phyloP scores from a whole-genome alignment of 2,888 invertebrate genomes.

The Amblyteles armatorius region DNA sequence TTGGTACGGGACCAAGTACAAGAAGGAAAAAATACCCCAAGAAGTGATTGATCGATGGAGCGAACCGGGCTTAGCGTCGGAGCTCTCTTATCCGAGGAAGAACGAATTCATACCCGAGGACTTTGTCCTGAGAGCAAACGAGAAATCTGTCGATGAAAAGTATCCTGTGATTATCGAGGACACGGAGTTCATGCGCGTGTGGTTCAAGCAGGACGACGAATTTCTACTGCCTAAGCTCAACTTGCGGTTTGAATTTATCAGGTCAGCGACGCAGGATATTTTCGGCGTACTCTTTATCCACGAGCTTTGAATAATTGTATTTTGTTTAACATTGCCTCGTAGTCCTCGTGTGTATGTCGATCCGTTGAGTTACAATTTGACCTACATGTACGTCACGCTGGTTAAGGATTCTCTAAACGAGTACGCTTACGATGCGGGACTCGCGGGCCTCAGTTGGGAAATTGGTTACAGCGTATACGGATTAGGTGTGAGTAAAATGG shows the following conservation, averaged over 20 bases:
- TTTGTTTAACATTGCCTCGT: conserved; percentile 49
- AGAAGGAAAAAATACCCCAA: conserved; percentile 89
- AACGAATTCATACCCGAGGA: conserved; percentile 97
- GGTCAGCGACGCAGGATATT: conserved; percentile 84
- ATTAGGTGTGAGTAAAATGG: conserved; percentile 89
- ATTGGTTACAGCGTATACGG: conserved; percentile 93
- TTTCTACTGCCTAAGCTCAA: conserved; percentile 95
- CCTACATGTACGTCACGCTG: conserved; percentile 92
- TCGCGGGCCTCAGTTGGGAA: conserved; percentile 94
- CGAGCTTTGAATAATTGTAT: conserved; percentile 37
- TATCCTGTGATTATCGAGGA: conserved; percentile 92
- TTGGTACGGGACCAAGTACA: conserved; percentile 97
- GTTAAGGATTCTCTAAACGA: conserved; percentile 96
- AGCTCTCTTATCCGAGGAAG: conserved; percentile 91
- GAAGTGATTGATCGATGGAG: conserved; percentile 90
- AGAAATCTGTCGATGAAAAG: conserved; percentile 85
- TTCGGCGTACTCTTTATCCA: conserved; percentile 32
- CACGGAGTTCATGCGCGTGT: conserved; percentile 92
- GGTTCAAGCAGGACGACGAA: conserved; percentile 98
- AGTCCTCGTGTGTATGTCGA: conserved; percentile 95
- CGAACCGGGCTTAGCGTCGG: conserved; percentile 87
- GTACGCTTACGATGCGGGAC: conserved; percentile 95
- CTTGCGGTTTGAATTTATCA: conserved; percentile 91
- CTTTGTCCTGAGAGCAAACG: conserved; percentile 89
- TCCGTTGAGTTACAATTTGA: conserved; percentile 93